Evolutionary conservation across 92 coral and sea anemone genomes (phyloP).

Genomic region (Phymanthus crucifer): DNA sequence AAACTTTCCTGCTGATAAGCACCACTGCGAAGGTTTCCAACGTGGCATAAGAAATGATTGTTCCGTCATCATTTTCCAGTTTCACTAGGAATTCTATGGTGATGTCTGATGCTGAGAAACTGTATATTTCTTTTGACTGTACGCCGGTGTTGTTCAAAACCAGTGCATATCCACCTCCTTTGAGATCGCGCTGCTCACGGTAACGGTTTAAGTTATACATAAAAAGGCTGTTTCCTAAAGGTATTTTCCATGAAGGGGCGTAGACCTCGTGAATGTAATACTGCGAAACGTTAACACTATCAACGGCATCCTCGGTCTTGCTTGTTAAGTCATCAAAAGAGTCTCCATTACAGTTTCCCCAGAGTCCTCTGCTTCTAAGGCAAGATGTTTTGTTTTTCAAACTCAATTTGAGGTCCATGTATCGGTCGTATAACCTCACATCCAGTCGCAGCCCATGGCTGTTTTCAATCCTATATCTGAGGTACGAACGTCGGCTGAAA

Average conservation of each 20-base stretch:
- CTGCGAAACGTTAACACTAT: not conserved
- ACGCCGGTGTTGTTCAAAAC: conserved; percentile 81
- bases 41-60: conserved; percentile 87
- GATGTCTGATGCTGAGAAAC: conserved; percentile 82
- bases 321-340: conserved; percentile 54
- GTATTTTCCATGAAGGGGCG: conserved; percentile 71
- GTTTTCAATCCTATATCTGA: conserved; percentile 55
- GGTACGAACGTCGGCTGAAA: conserved; percentile 59
- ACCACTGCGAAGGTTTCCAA: conserved; percentile 86
- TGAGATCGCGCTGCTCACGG: conserved; percentile 62
- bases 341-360: conserved; percentile 81
- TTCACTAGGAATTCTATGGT: conserved; percentile 84
- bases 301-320: conserved; percentile 35
- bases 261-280: conserved; percentile 61
- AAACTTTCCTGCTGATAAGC: conserved; percentile 60
- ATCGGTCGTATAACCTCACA: conserved; percentile 79
- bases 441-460: conserved; percentile 50
- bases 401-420: conserved; percentile 73
- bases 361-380: conserved; percentile 62
- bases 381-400: conserved; percentile 66
- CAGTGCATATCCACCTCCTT: conserved; percentile 87
- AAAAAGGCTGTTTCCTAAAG: conserved; percentile 58
- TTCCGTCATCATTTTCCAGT: conserved; percentile 65
- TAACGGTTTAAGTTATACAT: conserved; percentile 48
- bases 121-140: conserved; percentile 72